Conservation (phyloP, 1,140 invertebrate genomes). For the Drosophila carrolli region DNA sequence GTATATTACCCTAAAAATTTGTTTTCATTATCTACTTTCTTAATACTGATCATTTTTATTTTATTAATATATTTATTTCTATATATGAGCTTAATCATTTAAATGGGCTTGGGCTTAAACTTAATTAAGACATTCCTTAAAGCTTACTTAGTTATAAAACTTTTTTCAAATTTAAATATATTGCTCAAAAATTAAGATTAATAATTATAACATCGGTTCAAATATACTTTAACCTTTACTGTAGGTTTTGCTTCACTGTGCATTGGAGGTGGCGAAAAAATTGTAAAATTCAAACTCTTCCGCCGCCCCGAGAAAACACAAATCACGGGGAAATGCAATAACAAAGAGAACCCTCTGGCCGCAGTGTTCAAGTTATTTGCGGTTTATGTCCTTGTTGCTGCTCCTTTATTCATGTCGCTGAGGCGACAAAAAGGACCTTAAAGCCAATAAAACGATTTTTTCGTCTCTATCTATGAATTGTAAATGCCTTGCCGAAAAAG, state of each 20-base stretch:
- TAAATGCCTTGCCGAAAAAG: constrained; percentile 64
- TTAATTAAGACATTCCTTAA: no score
- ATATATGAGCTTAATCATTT: no score
- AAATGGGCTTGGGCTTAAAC: no score
- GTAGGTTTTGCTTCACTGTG: constrained; percentile 41
- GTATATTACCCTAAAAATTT: no score
- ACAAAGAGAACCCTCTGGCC: constrained; percentile 66
- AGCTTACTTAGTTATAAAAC: no score
- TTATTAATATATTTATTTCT: no score
- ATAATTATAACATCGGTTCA: no score
- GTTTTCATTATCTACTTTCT: no score
- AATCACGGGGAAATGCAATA: constrained; percentile 79
- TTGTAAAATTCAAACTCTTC: constrained; percentile 70
- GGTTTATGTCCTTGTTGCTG: constrained; percentile 69
- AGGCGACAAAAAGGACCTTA: constrained; percentile 79
- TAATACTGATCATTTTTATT: no score
- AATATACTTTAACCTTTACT: not conserved
- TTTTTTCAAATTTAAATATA: no score
- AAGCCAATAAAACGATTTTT: constrained; percentile 85
- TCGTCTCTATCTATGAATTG: constrained; percentile 76
- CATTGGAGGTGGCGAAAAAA: constrained; percentile 28
- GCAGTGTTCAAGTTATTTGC: constrained; percentile 78
- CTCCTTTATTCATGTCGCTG: constrained; percentile 57
- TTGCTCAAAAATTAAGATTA: no score
- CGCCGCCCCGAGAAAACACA: constrained; percentile 59